These are phyloP conservation scores for Epinotia demarniana DNA, from an alignment of 2,888 invertebrate species.

Conservation along the genomic window DNA sequence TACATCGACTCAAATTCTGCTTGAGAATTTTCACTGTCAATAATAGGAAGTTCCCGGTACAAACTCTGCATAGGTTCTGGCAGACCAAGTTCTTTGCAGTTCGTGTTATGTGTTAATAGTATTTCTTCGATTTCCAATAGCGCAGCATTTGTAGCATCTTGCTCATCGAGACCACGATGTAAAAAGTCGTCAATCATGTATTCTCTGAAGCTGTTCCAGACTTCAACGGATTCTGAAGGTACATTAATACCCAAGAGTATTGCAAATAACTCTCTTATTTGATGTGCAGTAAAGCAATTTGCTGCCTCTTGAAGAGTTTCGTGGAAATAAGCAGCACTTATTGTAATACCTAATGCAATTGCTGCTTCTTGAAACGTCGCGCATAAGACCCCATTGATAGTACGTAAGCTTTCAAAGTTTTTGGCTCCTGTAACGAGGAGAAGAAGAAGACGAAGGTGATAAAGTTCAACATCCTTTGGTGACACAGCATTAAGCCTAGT, in stretches of 20 bases:
- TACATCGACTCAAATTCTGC: constrained; percentile 1
- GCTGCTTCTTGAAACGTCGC: constrained; percentile 7
- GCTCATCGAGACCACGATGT: not conserved
- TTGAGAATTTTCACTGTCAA: constrained; percentile 5
- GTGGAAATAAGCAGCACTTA: not conserved
- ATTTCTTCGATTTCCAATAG: constrained; percentile 8
- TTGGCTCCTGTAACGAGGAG: constrained; percentile 4
- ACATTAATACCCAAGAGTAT: constrained; percentile 12
- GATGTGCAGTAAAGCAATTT: constrained; percentile 1
- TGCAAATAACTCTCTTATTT: constrained; percentile 13
- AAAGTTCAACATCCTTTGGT: constrained; percentile 25
- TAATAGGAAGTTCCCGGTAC: constrained; percentile 1
- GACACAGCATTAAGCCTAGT: constrained; percentile 27
- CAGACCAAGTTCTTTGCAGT: constrained; percentile 13
- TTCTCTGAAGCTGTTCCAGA: constrained; percentile 3
- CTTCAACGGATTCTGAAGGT: constrained; percentile 17
- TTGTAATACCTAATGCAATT: constrained; percentile 6
- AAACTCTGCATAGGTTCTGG: not conserved
- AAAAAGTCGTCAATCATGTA: constrained; percentile 10
- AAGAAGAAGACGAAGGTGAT: constrained; percentile 21
- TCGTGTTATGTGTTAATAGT: constrained; percentile 5
- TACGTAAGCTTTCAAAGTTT: not conserved
- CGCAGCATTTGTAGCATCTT: constrained; percentile 6
- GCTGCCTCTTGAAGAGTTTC: constrained; percentile 3
- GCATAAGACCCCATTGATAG: constrained; percentile 1